Evolutionary conservation across 2,797 vertebrate species (phyloP).

Genomic region (Brachyalestes nurse): DNA sequence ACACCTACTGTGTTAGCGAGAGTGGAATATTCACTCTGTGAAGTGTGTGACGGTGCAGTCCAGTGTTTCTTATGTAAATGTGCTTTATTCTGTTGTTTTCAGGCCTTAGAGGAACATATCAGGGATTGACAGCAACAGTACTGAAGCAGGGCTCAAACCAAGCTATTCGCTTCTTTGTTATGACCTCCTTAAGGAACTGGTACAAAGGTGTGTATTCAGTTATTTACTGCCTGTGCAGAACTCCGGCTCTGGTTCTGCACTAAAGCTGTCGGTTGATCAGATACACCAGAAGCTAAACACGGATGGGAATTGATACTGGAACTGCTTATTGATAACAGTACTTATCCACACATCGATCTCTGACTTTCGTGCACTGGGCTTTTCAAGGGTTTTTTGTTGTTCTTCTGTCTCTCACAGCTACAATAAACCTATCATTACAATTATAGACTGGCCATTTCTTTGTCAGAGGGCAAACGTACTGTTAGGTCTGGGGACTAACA

Average conservation of each 20-base stretch:
- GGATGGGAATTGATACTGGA: too few species aligned
- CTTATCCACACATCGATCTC: too few species aligned
- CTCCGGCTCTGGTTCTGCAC: not conserved
- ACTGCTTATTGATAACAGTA: too few species aligned
- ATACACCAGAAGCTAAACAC: too few species aligned
- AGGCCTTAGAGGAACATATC: slow-evolving; percentile 94
- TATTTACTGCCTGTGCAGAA: not conserved
- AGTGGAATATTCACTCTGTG: not conserved
- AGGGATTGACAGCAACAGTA: slow-evolving; percentile 92
- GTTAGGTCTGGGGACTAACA: too few species aligned
- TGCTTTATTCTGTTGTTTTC: slow-evolving; percentile 19
- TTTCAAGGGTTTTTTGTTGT: too few species aligned
- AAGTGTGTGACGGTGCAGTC: not conserved
- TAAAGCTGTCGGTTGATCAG: not conserved
- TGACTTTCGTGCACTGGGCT: too few species aligned
- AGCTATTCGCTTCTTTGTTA: slow-evolving; percentile 96
- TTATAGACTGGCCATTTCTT: too few species aligned
- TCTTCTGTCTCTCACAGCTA: too few species aligned
- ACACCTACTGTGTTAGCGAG: not conserved
- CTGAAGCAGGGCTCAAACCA: slow-evolving; percentile 98
- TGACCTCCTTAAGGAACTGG: slow-evolving; percentile 96
- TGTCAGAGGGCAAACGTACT: too few species aligned
- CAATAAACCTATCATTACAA: too few species aligned
- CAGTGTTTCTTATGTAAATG: not conserved
- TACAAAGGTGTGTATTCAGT: slow-evolving; percentile 85